Evolutionary conservation across 92 coral and sea anemone genomes (phyloP).

Genomic region (Bergia puertoricense): DNA sequence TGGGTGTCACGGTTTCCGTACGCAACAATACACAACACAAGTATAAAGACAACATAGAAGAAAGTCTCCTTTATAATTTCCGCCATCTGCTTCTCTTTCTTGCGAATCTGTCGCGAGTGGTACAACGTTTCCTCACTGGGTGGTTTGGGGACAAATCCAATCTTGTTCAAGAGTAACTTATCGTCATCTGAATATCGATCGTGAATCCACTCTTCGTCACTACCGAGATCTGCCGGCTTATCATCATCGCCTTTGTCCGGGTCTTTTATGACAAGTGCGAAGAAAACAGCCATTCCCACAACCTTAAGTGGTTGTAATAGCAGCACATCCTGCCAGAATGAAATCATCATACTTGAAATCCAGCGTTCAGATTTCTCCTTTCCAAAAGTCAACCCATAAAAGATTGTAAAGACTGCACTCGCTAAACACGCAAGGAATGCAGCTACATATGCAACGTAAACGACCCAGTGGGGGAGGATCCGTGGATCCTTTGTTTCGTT

Average conservation of each 20-base stretch:
- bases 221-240: conserved; percentile 52
- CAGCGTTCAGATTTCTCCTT: conserved; percentile 82
- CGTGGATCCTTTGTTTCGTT: conserved; percentile 58
- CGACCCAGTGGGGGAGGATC: conserved; percentile 68
- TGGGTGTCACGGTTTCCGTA: conserved; percentile 75
- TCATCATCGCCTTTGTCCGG: conserved; percentile 74
- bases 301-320: conserved; percentile 91
- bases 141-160: conserved; percentile 60
- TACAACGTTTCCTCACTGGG: conserved; percentile 74
- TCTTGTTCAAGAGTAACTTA: conserved; percentile 10
- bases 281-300: conserved; percentile 67
- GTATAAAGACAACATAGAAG: conserved; percentile 61
- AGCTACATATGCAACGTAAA: conserved; percentile 78
- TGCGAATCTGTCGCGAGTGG: conserved; percentile 53
- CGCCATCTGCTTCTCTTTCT: conserved; percentile 80
- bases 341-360: conserved; percentile 82
- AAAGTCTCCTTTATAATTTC: conserved; percentile 68
- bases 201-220: conserved; percentile 71
- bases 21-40: conserved; percentile 72
- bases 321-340: conserved; percentile 89
- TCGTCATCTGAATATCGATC: conserved; percentile 39
- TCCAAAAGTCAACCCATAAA: conserved; percentile 83
- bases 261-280: conserved; percentile 85
- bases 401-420: conserved; percentile 69
- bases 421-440: conserved; percentile 62